Conservation (phyloP, 2,888 invertebrate species). For the Dermolepida albohirtum region DNA sequence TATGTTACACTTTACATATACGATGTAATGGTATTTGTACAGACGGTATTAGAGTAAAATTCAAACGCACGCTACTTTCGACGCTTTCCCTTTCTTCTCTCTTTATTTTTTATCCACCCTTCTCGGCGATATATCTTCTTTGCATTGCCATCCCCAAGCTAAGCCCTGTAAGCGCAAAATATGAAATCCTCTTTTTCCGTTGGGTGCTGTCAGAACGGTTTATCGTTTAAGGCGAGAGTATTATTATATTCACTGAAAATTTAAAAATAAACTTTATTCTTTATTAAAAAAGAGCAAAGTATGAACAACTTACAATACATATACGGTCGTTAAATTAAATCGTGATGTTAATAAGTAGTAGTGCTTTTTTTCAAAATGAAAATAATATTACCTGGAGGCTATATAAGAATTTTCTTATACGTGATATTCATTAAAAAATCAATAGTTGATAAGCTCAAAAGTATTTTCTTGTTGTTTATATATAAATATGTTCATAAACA, state of each 20-base stretch:
- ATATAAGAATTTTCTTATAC: background rate
- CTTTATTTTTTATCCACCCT: constrained; percentile 43
- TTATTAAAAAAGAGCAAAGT: background rate
- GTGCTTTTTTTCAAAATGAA: no score
- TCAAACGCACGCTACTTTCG: no score
- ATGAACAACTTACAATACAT: no score
- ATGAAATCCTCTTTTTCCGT: constrained; percentile 54
- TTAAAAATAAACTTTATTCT: constrained; percentile 36
- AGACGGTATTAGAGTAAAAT: no score
- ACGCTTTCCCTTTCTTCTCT: constrained; percentile 1
- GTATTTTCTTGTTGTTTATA: no score
- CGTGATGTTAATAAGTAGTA: no score
- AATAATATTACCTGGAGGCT: background rate
- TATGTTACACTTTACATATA: no score
- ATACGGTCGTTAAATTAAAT: no score
- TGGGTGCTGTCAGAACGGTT: constrained; percentile 45
- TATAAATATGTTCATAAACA: no score
- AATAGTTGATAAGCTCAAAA: background rate
- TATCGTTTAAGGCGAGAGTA: constrained; percentile 48
- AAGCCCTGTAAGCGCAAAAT: constrained; percentile 53
- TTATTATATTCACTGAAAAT: constrained; percentile 45
- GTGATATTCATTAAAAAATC: background rate
- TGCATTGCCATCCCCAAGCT: constrained; percentile 49
- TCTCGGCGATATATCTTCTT: constrained; percentile 50
- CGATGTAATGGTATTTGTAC: no score